phyloP scores from a whole-genome alignment of 1,140 invertebrate species.

The Caenorhabditis latens region DNA sequence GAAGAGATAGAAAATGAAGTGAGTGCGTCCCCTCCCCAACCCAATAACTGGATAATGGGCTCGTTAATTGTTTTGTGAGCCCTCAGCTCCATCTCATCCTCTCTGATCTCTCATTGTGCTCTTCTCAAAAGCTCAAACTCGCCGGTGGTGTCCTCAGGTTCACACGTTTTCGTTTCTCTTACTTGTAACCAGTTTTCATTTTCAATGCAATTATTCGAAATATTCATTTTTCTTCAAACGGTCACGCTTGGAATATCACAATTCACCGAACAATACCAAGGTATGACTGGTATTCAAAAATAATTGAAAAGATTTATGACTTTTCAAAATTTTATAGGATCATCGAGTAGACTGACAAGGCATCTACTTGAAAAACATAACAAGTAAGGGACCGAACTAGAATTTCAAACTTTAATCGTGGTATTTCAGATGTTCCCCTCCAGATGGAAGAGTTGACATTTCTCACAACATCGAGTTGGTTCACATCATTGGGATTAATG shows the following conservation, averaged over 20 bases:
- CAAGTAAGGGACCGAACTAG: slow-evolving; percentile 11
- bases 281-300: neutral
- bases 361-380: slow-evolving; percentile 66
- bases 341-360: slow-evolving; percentile 60
- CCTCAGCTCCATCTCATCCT: neutral
- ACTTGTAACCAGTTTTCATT: neutral
- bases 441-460: slow-evolving; percentile 66
- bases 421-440: slow-evolving; percentile 63
- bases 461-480: slow-evolving; percentile 67
- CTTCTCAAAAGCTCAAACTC: slow-evolving; percentile 21
- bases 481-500: slow-evolving; percentile 68
- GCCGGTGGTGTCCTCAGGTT: neutral
- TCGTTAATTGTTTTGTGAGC: slow-evolving; percentile 53
- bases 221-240: slow-evolving; percentile 2
- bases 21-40: slow-evolving; percentile 20
- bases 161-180: neutral
- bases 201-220: slow-evolving; percentile 1
- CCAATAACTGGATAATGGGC: slow-evolving; percentile 52
- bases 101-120: slow-evolving; percentile 47
- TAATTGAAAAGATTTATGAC: neutral
- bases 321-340: slow-evolving; percentile 13
- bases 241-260: slow-evolving; percentile 19
- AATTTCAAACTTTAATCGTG: neutral
- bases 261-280: slow-evolving; percentile 44
- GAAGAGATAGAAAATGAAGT: slow-evolving; percentile 35